Conservation (phyloP, 2,888 invertebrate species). For the Tetramorium bicarinatum region DNA sequence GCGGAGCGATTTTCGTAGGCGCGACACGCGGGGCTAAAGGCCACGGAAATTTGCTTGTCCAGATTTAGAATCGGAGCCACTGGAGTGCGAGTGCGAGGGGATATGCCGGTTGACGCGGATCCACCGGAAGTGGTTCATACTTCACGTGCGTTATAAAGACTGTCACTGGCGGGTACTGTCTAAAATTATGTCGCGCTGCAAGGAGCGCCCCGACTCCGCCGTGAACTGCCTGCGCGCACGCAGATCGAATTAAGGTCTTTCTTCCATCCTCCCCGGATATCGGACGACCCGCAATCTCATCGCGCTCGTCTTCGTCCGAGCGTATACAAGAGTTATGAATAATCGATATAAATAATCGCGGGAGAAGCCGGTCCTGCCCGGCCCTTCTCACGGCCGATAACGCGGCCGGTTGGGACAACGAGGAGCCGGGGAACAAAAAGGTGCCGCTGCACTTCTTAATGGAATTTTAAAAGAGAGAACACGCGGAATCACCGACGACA, state of each 20-base stretch:
- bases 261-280: constrained; percentile 9
- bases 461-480: constrained; percentile 76
- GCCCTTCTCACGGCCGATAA: not conserved
- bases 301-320: not conserved
- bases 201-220: constrained; percentile 65
- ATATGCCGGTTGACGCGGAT: constrained; percentile 76
- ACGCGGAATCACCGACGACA: constrained; percentile 64
- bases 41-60: constrained; percentile 75
- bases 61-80: constrained; percentile 78
- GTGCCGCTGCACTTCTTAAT: constrained; percentile 69
- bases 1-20: constrained; percentile 17
- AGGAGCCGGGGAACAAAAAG: constrained; percentile 63
- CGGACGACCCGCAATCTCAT: constrained; percentile 8
- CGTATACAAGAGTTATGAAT: constrained; percentile 41
- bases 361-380: not conserved
- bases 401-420: constrained; percentile 46
- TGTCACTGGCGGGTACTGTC: constrained; percentile 77
- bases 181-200: constrained; percentile 75
- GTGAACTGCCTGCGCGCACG: constrained; percentile 48
- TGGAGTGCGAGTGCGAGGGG: constrained; percentile 76
- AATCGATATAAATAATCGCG: constrained; percentile 6
- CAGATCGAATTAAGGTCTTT: constrained; percentile 21
- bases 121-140: constrained; percentile 79
- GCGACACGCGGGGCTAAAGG: constrained; percentile 69
- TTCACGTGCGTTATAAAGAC: constrained; percentile 78